phyloP scores from a whole-genome alignment of 2,888 invertebrate species.

The Anodontia alba region DNA sequence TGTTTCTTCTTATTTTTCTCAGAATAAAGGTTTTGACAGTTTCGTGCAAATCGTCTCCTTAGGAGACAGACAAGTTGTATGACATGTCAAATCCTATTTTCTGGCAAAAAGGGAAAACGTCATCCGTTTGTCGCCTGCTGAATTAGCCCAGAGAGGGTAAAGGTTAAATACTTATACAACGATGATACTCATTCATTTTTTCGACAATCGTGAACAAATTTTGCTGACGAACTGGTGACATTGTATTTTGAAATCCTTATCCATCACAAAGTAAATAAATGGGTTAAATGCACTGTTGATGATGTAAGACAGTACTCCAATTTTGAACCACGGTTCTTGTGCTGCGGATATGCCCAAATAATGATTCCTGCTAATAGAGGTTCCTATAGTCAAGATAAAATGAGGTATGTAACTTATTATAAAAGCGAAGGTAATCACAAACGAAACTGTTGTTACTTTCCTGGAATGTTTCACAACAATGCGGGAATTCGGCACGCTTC shows the following conservation, averaged over 20 bases:
- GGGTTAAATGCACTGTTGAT: not conserved
- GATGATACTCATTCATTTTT: too few species aligned
- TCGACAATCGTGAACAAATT: too few species aligned
- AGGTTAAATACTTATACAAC: too few species aligned
- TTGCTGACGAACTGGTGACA: too few species aligned
- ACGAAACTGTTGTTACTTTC: conserved; percentile 17
- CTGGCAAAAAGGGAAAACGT: too few species aligned
- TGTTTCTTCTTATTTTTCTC: too few species aligned
- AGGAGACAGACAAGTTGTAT: too few species aligned
- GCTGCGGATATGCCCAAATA: not conserved
- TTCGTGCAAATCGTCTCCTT: too few species aligned
- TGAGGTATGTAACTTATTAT: not conserved
- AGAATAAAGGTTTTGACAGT: too few species aligned
- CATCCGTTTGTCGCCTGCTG: too few species aligned
- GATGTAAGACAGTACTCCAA: not conserved
- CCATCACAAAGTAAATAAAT: not conserved
- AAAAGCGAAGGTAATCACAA: conserved; percentile 9
- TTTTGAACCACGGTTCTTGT: not conserved
- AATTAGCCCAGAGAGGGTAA: too few species aligned
- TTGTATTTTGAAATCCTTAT: conserved; percentile 1
- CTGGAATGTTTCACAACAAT: not conserved
- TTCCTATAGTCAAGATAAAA: not conserved
- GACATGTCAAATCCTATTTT: too few species aligned
- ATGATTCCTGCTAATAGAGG: not conserved
- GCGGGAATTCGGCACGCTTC: not conserved